Evolutionary conservation across 2,888 invertebrate genomes (phyloP).

Genomic region (Melieria picta): DNA sequence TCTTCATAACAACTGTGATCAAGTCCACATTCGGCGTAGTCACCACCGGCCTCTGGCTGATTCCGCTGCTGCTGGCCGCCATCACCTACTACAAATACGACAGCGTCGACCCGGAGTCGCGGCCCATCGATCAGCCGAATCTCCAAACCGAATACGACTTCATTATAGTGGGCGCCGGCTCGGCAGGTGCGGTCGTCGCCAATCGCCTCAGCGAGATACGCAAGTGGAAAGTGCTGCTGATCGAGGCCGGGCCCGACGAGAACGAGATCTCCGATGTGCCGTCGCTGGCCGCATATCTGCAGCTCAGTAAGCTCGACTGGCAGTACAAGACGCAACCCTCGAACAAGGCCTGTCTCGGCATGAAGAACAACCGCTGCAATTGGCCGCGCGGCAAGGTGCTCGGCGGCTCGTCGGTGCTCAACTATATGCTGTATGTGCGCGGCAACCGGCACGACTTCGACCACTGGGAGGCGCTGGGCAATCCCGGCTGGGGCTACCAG

Average conservation of each 20-base stretch:
- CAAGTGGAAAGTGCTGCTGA: conserved; percentile 79
- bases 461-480: conserved; percentile 86
- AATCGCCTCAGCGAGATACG: conserved; percentile 81
- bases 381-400: conserved; percentile 91
- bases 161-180: conserved; percentile 85
- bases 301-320: conserved; percentile 88
- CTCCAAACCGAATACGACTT: conserved; percentile 83
- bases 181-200: conserved; percentile 90
- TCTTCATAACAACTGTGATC: conserved; percentile 80
- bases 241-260: conserved; percentile 89
- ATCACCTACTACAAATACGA: conserved; percentile 84
- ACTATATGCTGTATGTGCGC: conserved; percentile 91
- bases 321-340: conserved; percentile 89
- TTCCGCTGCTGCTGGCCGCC: conserved; percentile 84
- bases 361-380: conserved; percentile 84
- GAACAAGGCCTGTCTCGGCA: conserved; percentile 81
- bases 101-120: conserved; percentile 82
- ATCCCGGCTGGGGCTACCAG: conserved; percentile 88
- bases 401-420: conserved; percentile 87
- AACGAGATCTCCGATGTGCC: conserved; percentile 90
- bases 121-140: conserved; percentile 75
- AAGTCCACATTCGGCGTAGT: conserved; percentile 78
- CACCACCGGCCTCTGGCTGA: conserved; percentile 84
- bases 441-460: conserved; percentile 88
- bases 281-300: conserved; percentile 85